Evolutionary conservation across 2,888 invertebrate genomes (phyloP), one percentile per base, ranked within the genome.

Genomic region (Tricholauxania praeusta): DNA sequence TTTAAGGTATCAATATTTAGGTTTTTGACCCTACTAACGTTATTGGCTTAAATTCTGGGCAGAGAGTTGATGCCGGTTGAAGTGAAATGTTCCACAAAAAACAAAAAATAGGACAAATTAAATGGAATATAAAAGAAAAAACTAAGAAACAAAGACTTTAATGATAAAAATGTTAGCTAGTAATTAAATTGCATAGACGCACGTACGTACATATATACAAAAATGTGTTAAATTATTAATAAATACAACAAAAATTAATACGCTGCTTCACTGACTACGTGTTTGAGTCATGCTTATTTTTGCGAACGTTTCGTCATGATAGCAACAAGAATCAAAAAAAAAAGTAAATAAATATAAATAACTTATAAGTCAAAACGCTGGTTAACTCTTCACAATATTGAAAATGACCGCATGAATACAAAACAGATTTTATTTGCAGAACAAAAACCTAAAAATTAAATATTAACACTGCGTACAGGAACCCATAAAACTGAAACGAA

Each of bases 231-330:
- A 67, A 39, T 15, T 17, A 63, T 48, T 14, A 49, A 63, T 63
- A 48, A 48, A 48, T 62, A 62, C 2, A 12, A 62, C 14, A 62
- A 62, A 32, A 62, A 47, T 39, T 32, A 62, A 62, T 32, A 64
- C 19, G 22, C 17, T 5, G 22, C 12, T 60, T 28, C 60, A 62
- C 39, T 62, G 64, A 64, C 51, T 64, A 64, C 15, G 64, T 49
- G 22, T 51, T 64, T 64, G 64, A 22, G 49, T 64, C 64, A 64
- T 49, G 64, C 17, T 64, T 64, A 64, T 64, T 64, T 64, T 64
- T 51, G 51, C 51, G 28, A 49, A 49, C 22, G 32, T 64, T 14
- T 28, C 64, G 64, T 64, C 64, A 64, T 49, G 64, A 64, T 64
- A 22, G 28, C 28, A 28, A 51, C 6, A 4, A 19, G 17, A 64